Evolutionary conservation across 2,797 vertebrate genomes (phyloP).

Genomic region (Girardinus metallicus): DNA sequence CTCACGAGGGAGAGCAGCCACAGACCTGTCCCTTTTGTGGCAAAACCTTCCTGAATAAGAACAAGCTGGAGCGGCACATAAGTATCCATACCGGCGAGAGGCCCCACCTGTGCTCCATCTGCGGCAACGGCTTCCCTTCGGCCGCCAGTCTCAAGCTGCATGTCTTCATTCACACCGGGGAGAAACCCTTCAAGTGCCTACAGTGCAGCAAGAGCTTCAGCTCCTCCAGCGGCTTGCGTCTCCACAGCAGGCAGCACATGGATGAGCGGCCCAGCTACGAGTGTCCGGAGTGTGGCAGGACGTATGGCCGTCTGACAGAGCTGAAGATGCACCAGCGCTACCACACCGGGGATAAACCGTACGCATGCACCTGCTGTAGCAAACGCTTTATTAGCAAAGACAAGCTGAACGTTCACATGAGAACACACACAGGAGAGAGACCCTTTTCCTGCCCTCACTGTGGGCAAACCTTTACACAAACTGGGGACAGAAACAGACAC

Average conservation of each 20-base stretch:
- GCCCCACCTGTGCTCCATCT: slow-evolving; percentile 80
- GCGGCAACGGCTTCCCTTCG: slow-evolving; percentile 83
- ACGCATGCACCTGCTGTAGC: slow-evolving; percentile 69
- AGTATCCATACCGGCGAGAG: slow-evolving; percentile 84
- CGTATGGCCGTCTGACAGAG: slow-evolving; percentile 74
- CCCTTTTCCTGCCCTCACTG: slow-evolving; percentile 74
- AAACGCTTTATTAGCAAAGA: slow-evolving; percentile 75
- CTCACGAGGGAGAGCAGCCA: slow-evolving; percentile 70
- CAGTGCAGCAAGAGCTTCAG: slow-evolving; percentile 72
- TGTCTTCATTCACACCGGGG: slow-evolving; percentile 77
- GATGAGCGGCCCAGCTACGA: slow-evolving; percentile 67
- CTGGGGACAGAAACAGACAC: slow-evolving; percentile 76
- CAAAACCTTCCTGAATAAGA: slow-evolving; percentile 82
- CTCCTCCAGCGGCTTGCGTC: slow-evolving; percentile 64
- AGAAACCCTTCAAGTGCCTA: slow-evolving; percentile 69
- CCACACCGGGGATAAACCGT: slow-evolving; percentile 76
- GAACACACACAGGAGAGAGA: slow-evolving; percentile 76
- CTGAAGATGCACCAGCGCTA: slow-evolving; percentile 78
- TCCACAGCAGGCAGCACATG: slow-evolving; percentile 73
- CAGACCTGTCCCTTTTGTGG: slow-evolving; percentile 79
- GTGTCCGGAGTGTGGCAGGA: slow-evolving; percentile 71
- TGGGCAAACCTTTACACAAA: slow-evolving; percentile 75
- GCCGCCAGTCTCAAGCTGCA: slow-evolving; percentile 84
- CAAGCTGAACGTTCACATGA: slow-evolving; percentile 77
- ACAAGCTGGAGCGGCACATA: slow-evolving; percentile 83